Evolutionary conservation across 2,888 invertebrate species (phyloP), one percentile per base, ranked within the genome.

Genomic region (Polietes domitor): DNA sequence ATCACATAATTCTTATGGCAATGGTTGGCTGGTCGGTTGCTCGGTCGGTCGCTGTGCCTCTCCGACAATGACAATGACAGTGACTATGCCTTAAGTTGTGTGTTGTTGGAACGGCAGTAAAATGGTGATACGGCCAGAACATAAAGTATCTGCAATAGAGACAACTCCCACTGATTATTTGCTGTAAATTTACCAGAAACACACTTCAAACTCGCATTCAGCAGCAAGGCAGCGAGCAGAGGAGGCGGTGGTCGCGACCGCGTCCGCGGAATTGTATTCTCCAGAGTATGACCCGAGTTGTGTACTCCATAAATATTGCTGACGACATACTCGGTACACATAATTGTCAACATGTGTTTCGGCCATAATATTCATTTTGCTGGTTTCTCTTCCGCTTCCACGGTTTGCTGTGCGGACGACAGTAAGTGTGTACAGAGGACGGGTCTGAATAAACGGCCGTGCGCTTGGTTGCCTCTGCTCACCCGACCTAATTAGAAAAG

Each of bases 341-440:
- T 76, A 79, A 82, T 75, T 79, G 76, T 68, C 26, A 53, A 83
- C 76, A 79, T 83, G 61, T 83, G 83, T 76, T 79, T 50, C 37
- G 12, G 19, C 19, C 21, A 61, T 50, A n/a, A 21, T 58, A 55
- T 53, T 55, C 58, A 37, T 37, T 50, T 47, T 28, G 24, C 63
- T 47, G 19, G 47, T 61, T 37, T 10, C 68, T 17, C 10, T 12
- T 6, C 21, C n/a, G 53, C 10, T 12, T 6, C 21, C n/a, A 63
- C 50, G 7, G 37, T 3, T 6, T 19, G 4, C 75, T 71, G 70
- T 75, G n/a, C n/a, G 65, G 72, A 37, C 24, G 9, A 17, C 15
- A 2, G 37, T 37, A 37, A 7, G 9, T 37, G 61, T 71, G 17
- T 50, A n/a, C 43, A 21, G 43, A 43, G 32, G 50, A 43, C 43